These are phyloP conservation scores for Drosophila tristis DNA, from an alignment of 1,140 invertebrate species.

Conservation along the genomic window DNA sequence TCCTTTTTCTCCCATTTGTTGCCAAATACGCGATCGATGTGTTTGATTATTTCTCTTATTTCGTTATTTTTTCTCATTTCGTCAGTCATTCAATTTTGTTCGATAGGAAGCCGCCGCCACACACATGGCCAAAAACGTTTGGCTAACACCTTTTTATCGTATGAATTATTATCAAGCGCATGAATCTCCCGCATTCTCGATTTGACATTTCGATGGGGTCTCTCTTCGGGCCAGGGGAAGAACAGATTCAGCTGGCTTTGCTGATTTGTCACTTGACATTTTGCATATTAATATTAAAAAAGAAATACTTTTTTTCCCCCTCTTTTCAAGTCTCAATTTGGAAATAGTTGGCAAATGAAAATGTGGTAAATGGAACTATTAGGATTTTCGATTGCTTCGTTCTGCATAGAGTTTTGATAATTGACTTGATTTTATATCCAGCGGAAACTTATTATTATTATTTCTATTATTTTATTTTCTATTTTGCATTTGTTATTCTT, in stretches of 20 bases:
- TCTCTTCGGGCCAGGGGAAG: slow-evolving; percentile 10
- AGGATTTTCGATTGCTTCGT: too few relatives aligned
- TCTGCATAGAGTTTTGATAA: too few relatives aligned
- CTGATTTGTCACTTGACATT: slow-evolving; percentile 25
- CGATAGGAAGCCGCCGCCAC: slow-evolving; percentile 30
- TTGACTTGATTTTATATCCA: too few relatives aligned
- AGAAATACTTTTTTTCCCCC: background rate
- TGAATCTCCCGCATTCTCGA: slow-evolving; percentile 30
- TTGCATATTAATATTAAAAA: slow-evolving; percentile 2
- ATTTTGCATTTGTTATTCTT: too few relatives aligned
- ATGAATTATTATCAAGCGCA: slow-evolving; percentile 52
- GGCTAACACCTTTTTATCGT: slow-evolving; percentile 44
- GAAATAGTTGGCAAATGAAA: background rate
- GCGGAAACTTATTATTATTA: too few relatives aligned
- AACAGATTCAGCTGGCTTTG: slow-evolving; percentile 9
- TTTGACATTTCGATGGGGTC: slow-evolving; percentile 36
- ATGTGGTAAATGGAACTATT: too few relatives aligned
- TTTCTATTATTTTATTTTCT: too few relatives aligned
- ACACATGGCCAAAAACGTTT: slow-evolving; percentile 63
- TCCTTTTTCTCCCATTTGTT: slow-evolving; percentile 49
- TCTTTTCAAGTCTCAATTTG: background rate
- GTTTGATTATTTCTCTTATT: slow-evolving; percentile 61
- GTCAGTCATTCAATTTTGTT: slow-evolving; percentile 55
- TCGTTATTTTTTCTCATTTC: slow-evolving; percentile 27
- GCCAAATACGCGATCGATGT: slow-evolving; percentile 60